Conservation (phyloP, 2,888 invertebrate species). For the Acrobasis repandana region DNA sequence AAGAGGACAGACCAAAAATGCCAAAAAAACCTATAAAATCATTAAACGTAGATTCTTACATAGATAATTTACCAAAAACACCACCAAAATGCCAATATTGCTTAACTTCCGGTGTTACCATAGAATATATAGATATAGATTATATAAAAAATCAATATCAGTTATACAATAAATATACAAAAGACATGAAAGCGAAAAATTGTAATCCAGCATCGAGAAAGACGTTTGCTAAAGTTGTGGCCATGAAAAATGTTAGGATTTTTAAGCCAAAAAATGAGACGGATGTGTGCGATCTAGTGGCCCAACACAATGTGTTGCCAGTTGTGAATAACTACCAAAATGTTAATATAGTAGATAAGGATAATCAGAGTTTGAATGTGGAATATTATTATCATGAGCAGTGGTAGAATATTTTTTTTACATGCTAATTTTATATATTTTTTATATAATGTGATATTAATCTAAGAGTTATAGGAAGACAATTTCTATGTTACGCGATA, state of each 20-base stretch:
- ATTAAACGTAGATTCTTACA: slow-evolving; percentile 49
- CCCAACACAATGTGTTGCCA: slow-evolving; percentile 49
- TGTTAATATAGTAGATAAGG: slow-evolving; percentile 24
- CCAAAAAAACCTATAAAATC: slow-evolving; percentile 51
- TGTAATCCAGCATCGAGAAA: slow-evolving; percentile 56
- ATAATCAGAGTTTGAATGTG: slow-evolving; percentile 21
- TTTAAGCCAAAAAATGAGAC: slow-evolving; percentile 59
- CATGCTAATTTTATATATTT: neutral
- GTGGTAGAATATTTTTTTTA: slow-evolving; percentile 27
- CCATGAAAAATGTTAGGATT: slow-evolving; percentile 51
- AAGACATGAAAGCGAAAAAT: slow-evolving; percentile 44
- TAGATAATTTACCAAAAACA: slow-evolving; percentile 54
- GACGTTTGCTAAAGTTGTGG: slow-evolving; percentile 57
- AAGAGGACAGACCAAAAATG: slow-evolving; percentile 37
- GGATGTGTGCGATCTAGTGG: slow-evolving; percentile 53
- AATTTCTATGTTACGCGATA: too few species aligned
- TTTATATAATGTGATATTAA: too few species aligned
- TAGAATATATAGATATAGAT: slow-evolving; percentile 48
- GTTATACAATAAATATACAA: slow-evolving; percentile 52
- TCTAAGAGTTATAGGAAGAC: too few species aligned
- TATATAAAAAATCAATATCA: slow-evolving; percentile 57
- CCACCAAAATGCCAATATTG: slow-evolving; percentile 54
- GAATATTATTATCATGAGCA: slow-evolving; percentile 31
- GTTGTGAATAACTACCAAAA: slow-evolving; percentile 28
- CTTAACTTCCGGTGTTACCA: slow-evolving; percentile 31